Evolutionary conservation across 2,888 invertebrate species (phyloP).

Genomic region (Heliothis peltigera): DNA sequence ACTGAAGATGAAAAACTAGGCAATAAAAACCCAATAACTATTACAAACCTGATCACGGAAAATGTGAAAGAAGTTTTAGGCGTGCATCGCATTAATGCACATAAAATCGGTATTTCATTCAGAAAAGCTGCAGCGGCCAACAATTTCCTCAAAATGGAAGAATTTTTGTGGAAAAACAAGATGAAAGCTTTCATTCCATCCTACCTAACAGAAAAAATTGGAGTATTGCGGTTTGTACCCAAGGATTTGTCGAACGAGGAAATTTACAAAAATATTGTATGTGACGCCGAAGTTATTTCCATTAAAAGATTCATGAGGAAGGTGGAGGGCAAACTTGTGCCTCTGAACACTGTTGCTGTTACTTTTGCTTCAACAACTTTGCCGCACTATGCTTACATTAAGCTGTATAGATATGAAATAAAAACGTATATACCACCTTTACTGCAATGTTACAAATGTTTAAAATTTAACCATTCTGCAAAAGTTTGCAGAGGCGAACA

Average conservation of each 20-base stretch:
- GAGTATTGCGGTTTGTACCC: too few species aligned
- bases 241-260: too few species aligned
- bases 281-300: too few species aligned
- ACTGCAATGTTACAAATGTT: too few species aligned
- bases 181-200: constrained; percentile 5
- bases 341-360: too few species aligned
- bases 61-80: constrained; percentile 11
- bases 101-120: neutral
- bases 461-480: too few species aligned
- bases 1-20: constrained; percentile 7
- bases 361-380: too few species aligned
- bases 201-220: constrained; percentile 4
- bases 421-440: neutral
- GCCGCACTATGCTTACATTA: too few species aligned
- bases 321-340: too few species aligned
- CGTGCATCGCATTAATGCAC: neutral
- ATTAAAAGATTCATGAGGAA: too few species aligned
- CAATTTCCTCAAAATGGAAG: neutral
- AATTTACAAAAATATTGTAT: too few species aligned
- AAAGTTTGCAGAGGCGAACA: too few species aligned
- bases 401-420: neutral
- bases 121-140: neutral
- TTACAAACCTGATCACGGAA: constrained; percentile 1
- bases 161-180: neutral
- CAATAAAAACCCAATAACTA: constrained; percentile 9